A percentile compares a stretch with the other conserved stretches of the same genome.
phyloP scores from a whole-genome alignment of 2,113 vertebrate genomes.

The Ptilorrhoa leucosticta region DNA sequence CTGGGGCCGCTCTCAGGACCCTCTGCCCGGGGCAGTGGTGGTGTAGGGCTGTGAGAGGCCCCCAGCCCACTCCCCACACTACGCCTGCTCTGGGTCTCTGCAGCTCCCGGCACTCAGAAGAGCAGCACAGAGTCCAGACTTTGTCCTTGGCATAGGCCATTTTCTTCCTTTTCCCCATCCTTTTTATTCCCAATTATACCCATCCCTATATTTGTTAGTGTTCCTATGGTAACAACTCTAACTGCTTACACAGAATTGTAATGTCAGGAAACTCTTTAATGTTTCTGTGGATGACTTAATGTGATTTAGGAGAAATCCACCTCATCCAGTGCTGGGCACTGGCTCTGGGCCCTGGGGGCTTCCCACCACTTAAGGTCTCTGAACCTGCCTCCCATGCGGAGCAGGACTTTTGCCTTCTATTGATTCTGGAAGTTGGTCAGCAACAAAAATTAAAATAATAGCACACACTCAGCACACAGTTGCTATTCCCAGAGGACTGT shows the following conservation, averaged over 20 bases:
- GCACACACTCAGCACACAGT: background rate
- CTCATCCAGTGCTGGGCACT: background rate
- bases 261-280: constrained; percentile 37
- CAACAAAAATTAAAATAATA: background rate
- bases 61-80: background rate
- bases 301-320: background rate
- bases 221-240: constrained; percentile 46
- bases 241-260: constrained; percentile 30
- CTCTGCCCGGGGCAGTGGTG: background rate
- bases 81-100: fast-evolving
- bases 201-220: constrained; percentile 31
- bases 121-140: background rate
- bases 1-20: background rate
- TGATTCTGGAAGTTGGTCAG: background rate
- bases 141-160: background rate
- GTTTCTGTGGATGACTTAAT: constrained; percentile 18
- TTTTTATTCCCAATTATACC: background rate
- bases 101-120: fast-evolving
- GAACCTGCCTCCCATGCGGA: background rate
- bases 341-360: background rate
- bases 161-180: background rate
- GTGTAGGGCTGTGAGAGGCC: background rate
- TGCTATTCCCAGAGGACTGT: background rate
- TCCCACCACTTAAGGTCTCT: background rate
- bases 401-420: background rate